phyloP scores from a whole-genome alignment of 2,113 vertebrate species.

The Scomber colias region DNA sequence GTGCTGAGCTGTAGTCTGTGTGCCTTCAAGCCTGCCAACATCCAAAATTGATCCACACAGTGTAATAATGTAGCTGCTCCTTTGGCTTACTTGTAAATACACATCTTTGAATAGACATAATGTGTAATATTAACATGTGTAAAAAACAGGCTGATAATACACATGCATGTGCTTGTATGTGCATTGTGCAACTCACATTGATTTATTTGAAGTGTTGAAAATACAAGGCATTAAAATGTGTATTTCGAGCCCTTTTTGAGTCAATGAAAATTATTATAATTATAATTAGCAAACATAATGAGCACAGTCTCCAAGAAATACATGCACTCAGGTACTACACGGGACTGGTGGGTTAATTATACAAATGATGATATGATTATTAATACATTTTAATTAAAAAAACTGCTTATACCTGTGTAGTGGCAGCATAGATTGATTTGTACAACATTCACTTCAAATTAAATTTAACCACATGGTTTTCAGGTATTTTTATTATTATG shows the following conservation, averaged over 20 bases:
- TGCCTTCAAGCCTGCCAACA: slow-evolving; percentile 8
- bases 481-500: background rate
- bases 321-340: background rate
- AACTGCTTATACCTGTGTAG: background rate
- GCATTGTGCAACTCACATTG: background rate
- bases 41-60: slow-evolving; percentile 7
- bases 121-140: background rate
- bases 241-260: background rate
- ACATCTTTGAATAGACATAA: background rate
- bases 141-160: no score
- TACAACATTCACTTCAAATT: background rate
- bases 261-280: slow-evolving; percentile 15
- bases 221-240: background rate
- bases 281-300: background rate
- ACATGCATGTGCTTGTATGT: background rate
- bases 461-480: slow-evolving; percentile 1
- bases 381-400: background rate
- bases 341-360: background rate
- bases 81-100: background rate
- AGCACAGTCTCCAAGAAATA: slow-evolving; percentile 14
- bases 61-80: background rate
- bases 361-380: background rate
- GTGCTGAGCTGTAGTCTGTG: background rate
- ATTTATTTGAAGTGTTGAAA: slow-evolving; percentile 4
- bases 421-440: background rate